Evolutionary conservation across 2,797 vertebrate species (phyloP), one percentile per base, ranked within the genome.

Genomic region (Chloroceryle inda): DNA sequence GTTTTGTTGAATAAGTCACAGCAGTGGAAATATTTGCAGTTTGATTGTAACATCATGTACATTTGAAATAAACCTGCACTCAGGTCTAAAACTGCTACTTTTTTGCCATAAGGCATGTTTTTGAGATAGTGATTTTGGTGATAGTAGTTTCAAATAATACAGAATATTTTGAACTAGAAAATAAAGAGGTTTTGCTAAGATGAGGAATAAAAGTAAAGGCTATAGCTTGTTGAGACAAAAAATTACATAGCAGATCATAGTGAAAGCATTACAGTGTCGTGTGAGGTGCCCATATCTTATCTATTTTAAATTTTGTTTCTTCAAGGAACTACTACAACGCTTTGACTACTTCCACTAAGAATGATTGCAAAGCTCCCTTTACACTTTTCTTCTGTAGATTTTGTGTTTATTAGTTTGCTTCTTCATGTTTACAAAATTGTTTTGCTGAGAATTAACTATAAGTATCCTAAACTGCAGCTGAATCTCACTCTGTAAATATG

Each of bases 1-100:
- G 77, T 90, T 94, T 75, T 84, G 45, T 86, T 75, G 62, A 86
- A 10, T 66, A 92, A 94, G 77, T 84, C 67, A 40, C 79, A 86
- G 76, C 37, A 76, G 73, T 83, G 58, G 88, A 85, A 88, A 47
- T 92, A 76, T 37, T 71, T 88, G 22, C 52, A 69, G 47, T 87
- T 95, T 84, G 74, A 72, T 58, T 88, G 31, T 95, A 89, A n/a
- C 35, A 40, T 95, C 69, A 42, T 42, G 24, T 68, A 31, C 7
- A 6, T 85, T 82, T 90, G 62, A 87, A 95, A 64, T 72, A 88
- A 86, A 84, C 5, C 0, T 6, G 6, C 42, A 38, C 6, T 76
- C 2, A 1, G 33, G 33, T 92, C 47, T 87, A 52, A 93, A 94
- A 67, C 37, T 33, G 33, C 58, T 75, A 8, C 12, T 71, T 59